Conservation (phyloP, 2,797 vertebrate genomes). For the Danio kyathit region DNA sequence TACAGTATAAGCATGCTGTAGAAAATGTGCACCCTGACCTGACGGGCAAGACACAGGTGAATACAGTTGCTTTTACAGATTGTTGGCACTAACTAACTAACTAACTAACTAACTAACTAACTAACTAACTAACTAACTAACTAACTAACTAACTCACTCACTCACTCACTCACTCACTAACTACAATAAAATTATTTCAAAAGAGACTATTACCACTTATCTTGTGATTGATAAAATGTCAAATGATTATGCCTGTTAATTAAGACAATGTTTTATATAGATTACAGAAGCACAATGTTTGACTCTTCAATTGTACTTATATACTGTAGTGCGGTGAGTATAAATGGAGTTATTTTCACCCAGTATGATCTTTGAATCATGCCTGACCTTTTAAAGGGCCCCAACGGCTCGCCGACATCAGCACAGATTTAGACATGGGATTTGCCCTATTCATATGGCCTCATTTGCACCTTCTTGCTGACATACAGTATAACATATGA, state of each 20-base stretch:
- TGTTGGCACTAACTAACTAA: no score
- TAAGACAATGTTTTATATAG: not conserved
- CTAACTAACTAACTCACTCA: no score
- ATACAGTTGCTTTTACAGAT: no score
- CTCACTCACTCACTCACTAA: no score
- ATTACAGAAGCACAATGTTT: conserved; percentile 17
- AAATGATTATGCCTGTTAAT: conserved; percentile 6
- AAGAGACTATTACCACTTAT: not conserved
- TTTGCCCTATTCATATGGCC: conserved; percentile 14
- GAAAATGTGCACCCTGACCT: no score
- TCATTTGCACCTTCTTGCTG: conserved; percentile 12
- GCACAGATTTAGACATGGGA: conserved; percentile 36
- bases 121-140: no score
- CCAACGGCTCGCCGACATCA: conserved; percentile 30
- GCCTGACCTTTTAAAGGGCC: conserved; percentile 47
- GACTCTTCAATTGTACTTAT: no score
- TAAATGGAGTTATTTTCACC: conserved; percentile 37
- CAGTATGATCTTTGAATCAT: conserved; percentile 44
- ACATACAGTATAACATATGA: conserved; percentile 11
- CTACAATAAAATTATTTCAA: not conserved
- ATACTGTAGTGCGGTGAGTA: conserved; percentile 3
- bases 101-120: no score
- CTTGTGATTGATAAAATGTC: not conserved
- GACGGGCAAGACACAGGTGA: no score
- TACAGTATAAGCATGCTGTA: no score